phyloP scores from a whole-genome alignment of 2,888 invertebrate species.

The Xestia c-nigrum region DNA sequence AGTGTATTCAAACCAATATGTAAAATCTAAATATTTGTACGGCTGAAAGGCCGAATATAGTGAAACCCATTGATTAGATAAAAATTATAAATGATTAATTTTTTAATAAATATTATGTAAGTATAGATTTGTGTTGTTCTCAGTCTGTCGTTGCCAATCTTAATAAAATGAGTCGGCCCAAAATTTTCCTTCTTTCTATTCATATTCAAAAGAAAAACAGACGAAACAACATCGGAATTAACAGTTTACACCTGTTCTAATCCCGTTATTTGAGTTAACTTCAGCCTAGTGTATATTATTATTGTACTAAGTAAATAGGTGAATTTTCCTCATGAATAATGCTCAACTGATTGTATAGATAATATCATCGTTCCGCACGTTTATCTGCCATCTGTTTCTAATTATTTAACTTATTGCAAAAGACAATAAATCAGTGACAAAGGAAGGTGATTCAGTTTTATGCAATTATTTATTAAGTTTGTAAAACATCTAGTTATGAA shows the following conservation, averaged over 20 bases:
- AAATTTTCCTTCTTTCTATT: not conserved
- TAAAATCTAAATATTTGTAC: no score
- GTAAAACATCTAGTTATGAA: not conserved
- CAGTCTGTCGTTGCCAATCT: not conserved
- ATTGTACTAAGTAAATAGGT: not conserved
- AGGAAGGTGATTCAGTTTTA: not conserved
- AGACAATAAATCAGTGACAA: constrained; percentile 2
- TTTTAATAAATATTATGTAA: not conserved
- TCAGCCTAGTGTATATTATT: no score
- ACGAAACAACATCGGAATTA: not conserved
- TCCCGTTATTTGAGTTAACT: not conserved
- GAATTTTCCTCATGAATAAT: not conserved
- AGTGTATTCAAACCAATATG: no score
- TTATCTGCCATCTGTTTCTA: constrained; percentile 34
- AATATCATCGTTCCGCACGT: not conserved
- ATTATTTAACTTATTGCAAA: not conserved
- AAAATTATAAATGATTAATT: not conserved
- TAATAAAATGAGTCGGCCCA: not conserved
- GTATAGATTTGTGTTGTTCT: not conserved
- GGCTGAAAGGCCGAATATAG: no score
- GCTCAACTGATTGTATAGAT: not conserved
- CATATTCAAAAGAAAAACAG: not conserved
- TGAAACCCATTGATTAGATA: no score
- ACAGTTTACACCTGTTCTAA: constrained; percentile 18
- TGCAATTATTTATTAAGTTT: not conserved